Percentiles rank a stretch among this genome's conserved stretches.
phyloP scores from a whole-genome alignment of 2,797 vertebrate species.

The Sebastes vulpes region DNA sequence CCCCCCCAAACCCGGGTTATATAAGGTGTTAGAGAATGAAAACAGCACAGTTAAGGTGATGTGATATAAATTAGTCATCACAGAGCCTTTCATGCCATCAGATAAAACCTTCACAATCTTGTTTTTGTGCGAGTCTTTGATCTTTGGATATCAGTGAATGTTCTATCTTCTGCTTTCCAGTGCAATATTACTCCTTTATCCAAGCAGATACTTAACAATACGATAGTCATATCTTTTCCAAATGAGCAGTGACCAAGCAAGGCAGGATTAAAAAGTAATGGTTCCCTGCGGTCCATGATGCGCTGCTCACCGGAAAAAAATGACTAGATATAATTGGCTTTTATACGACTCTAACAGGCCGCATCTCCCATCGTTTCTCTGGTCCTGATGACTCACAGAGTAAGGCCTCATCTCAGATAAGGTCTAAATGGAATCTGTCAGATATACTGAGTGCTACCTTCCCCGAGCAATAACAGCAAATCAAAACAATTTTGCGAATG shows the following conservation, averaged over 20 bases:
- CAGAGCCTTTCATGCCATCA: conserved; percentile 6
- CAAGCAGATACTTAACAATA: conserved; percentile 31
- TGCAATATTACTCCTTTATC: conserved; percentile 37
- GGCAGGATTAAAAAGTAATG: conserved; percentile 59
- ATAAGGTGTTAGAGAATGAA: background rate
- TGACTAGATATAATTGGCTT: conserved; percentile 70
- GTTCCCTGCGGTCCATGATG: conserved; percentile 56
- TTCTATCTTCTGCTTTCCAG: conserved; percentile 12
- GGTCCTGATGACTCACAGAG: conserved; percentile 62
- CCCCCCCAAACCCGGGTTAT: background rate
- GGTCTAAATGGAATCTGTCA: conserved; percentile 76
- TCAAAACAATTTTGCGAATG: conserved; percentile 69
- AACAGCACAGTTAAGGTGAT: background rate
- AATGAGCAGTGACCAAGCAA: conserved; percentile 57
- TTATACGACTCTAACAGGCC: conserved; percentile 61
- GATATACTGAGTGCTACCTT: conserved; percentile 61
- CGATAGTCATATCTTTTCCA: conserved; percentile 48
- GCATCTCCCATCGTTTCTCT: conserved; percentile 43
- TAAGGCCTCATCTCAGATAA: conserved; percentile 63
- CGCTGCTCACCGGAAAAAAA: conserved; percentile 51
- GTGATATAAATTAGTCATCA: conserved; percentile 15
- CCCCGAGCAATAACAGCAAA: conserved; percentile 74
- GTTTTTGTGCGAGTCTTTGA: conserved; percentile 12
- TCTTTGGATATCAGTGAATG: conserved; percentile 20
- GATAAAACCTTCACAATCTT: conserved; percentile 22